Base-by-base conservation (phyloP, 2,797 vertebrate genomes). In the Cuculus canorus region DNA sequence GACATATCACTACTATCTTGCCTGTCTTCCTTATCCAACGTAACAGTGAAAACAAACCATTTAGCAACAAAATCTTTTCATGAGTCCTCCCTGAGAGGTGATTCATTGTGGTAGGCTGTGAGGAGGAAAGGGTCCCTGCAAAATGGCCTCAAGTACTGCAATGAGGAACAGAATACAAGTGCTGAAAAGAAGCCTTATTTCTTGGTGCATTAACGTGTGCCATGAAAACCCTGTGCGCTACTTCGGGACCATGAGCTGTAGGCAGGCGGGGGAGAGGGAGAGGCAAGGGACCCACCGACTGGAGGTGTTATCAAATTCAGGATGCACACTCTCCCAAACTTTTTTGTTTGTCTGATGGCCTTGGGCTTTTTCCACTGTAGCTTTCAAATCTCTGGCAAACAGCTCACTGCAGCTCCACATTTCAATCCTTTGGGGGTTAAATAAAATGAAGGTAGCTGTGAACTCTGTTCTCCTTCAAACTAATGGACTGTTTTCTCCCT, bases 401-500 rank as follows among this genome's bases (percentile, higher is more conserved):
- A 95, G 93, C 96, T 97, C 94, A 8, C 92, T 96, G 90, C 92
- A 95, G 92, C 96, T 97, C 96, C 78, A 82, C 92, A 60, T 94
- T 95, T 97, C 96, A 97, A 92, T 97, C 97, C 97, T 98, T 97
- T 93, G 88, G 95, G 97, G 95, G 95, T 97, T 97, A 95, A 98
- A 97, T 97, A 95, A 97, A 97, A 96, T 92, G 97, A 98, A 97
- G 95, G 97, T 98, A 98, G 95, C 97, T 97, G 76, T 97, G 97
- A 98, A 98, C 97, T 98, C 97, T 97, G 96, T 96, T 98, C 96
- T 96, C 97, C 97, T 98, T 98, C 97, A 97, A 97, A 98, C 97
- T 98, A 97, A 97, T 96, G 97, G 97, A 97, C 95, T 97, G 80
- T 4, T 90, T 93, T 88, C 65, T 70, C 63, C 65, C 85, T 80